Evolutionary conservation across 2,888 invertebrate species (phyloP).

Genomic region (Epirrhoe alternata): DNA sequence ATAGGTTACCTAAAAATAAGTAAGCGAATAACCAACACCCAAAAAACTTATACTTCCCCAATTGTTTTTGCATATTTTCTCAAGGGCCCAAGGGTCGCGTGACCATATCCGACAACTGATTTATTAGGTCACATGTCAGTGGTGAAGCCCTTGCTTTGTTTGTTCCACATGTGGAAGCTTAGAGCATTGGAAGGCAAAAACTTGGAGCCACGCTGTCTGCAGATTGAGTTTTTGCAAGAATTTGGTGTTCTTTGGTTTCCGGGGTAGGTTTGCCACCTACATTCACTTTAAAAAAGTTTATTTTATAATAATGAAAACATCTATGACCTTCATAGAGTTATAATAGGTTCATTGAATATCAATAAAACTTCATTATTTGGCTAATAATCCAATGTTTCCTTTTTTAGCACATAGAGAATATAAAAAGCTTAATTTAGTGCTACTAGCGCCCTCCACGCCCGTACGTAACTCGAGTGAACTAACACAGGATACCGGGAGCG

Average conservation of each 20-base stretch:
- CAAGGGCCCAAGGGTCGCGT: slow-evolving; percentile 48
- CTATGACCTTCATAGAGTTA: too few relatives aligned
- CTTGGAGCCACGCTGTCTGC: slow-evolving; percentile 74
- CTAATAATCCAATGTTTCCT: neutral
- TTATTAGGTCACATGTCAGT: slow-evolving; percentile 54
- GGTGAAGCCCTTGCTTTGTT: slow-evolving; percentile 46
- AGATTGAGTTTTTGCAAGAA: slow-evolving; percentile 35
- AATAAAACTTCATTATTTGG: too few relatives aligned
- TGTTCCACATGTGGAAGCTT: slow-evolving; percentile 45
- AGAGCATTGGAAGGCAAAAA: slow-evolving; percentile 68
- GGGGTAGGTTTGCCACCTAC: slow-evolving; percentile 33
- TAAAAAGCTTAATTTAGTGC: slow-evolving; percentile 12
- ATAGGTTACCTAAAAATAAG: too few relatives aligned
- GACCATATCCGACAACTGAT: slow-evolving; percentile 71
- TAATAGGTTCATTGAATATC: too few relatives aligned
- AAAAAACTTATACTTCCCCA: slow-evolving; percentile 31
- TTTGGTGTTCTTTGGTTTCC: slow-evolving; percentile 40
- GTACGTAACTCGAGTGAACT: slow-evolving; percentile 56
- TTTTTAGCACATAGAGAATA: neutral
- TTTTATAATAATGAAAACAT: too few relatives aligned
- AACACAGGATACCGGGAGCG: slow-evolving; percentile 54
- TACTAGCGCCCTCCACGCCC: slow-evolving; percentile 62
- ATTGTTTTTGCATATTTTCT: slow-evolving; percentile 34
- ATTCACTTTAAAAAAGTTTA: too few relatives aligned
- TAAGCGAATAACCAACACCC: slow-evolving; percentile 7